Conservation (phyloP, 2,797 vertebrate species). For the Microchirus variegatus region DNA sequence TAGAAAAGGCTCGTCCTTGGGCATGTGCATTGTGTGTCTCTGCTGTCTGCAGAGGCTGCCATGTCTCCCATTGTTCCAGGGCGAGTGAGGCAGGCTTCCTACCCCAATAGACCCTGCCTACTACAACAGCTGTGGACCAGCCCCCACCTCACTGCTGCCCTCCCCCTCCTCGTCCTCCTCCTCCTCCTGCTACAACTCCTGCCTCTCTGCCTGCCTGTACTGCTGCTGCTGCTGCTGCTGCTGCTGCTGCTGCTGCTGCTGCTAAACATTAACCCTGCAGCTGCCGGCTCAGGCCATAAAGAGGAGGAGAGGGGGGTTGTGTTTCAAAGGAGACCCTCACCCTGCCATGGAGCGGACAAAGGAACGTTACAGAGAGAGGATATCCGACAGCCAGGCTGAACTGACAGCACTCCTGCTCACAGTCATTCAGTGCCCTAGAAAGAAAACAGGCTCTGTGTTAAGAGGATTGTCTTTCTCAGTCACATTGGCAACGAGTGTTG, state of each 20-base stretch:
- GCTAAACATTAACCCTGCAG: slow-evolving; percentile 82
- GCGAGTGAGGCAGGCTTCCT: slow-evolving; percentile 76
- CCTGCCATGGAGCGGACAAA: slow-evolving; percentile 69
- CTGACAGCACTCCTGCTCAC: slow-evolving; percentile 56
- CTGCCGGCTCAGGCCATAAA: slow-evolving; percentile 74
- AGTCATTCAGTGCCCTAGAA: slow-evolving; percentile 60
- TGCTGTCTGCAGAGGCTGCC: slow-evolving; percentile 75
- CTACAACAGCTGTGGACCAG: slow-evolving; percentile 85
- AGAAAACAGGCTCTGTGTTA: slow-evolving; percentile 69
- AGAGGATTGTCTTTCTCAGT: slow-evolving; percentile 77
- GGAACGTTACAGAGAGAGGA: slow-evolving; percentile 65
- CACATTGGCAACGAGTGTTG: slow-evolving; percentile 58
- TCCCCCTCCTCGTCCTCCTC: slow-evolving; percentile 32
- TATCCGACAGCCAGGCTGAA: slow-evolving; percentile 64
- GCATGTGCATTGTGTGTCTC: slow-evolving; percentile 60
- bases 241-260: slow-evolving; percentile 69
- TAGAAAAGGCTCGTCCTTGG: slow-evolving; percentile 62
- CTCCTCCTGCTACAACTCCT: slow-evolving; percentile 60
- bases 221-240: slow-evolving; percentile 55
- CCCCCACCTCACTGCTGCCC: slow-evolving; percentile 69
- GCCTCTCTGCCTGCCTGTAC: slow-evolving; percentile 51
- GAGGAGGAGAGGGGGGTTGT: slow-evolving; percentile 48
- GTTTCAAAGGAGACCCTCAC: slow-evolving; percentile 65
- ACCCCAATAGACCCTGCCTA: slow-evolving; percentile 78
- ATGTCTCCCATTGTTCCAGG: slow-evolving; percentile 84